Evolutionary conservation across 2,113 vertebrate genomes (phyloP), one percentile per base, ranked within the genome.

Genomic region (Saimiri boliviensis): DNA sequence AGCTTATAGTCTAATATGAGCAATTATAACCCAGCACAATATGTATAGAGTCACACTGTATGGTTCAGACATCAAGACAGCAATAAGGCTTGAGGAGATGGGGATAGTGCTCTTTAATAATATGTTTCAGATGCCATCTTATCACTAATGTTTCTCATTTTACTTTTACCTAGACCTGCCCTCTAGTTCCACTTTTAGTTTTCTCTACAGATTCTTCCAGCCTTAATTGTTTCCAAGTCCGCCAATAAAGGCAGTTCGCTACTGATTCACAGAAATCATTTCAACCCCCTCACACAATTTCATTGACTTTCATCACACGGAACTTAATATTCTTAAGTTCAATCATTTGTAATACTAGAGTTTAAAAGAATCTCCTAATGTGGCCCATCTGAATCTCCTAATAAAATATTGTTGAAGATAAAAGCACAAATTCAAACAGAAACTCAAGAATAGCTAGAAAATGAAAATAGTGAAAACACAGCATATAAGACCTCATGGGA

Each of bases 351-450:
- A 94, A 82, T 40, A 60, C 25, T 74, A 52, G 19, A 25, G 21
- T 63, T 83, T 86, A 83, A 93, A 86, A 76, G 4, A 81, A 91
- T 54, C 86, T 71, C 13, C 81, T 79, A 81, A 77, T 56, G 49
- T 45, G 94, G 68, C 2, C 19, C 76, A 86, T 74, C 20, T 13
- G 63, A 84, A 58, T 52, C 21, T 92, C 16, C 77, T 56, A 83
- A 79, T 66, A 80, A 91, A 82, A 85, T 73, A 37, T 63, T 47
- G 25, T 56, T 73, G 52, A 93, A 66, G 0, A 37, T 37, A 0
- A 19, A 82, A 90, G 71, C 86, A 27, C 4, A 97, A 86, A 73
- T 79, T 60, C 76, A 89, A 89, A 66, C 6, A 96, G 73, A 77
- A 96, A 92, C 37, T 58, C 70, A 77, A 92, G 32, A 60, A 54